Conservation (phyloP, 2,888 invertebrate genomes). For the Atrina japonica region DNA sequence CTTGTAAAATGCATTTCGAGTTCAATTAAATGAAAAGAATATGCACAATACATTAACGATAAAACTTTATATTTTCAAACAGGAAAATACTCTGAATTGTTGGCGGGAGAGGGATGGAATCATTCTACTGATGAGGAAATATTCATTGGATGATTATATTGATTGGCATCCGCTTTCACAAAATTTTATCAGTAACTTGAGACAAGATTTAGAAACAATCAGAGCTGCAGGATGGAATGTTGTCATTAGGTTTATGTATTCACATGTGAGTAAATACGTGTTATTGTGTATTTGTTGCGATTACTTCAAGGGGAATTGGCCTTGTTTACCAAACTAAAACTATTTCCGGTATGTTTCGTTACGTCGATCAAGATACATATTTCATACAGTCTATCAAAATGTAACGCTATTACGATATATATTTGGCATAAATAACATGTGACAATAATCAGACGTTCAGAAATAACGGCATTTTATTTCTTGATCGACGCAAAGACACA, state of each 20-base stretch:
- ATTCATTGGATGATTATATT: constrained; percentile 1
- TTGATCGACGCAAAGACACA: no score
- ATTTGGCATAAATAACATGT: not conserved
- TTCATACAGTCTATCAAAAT: not conserved
- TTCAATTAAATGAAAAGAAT: no score
- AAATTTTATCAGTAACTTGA: constrained; percentile 1
- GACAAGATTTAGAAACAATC: constrained; percentile 2
- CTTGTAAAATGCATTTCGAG: no score
- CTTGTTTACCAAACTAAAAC: no score
- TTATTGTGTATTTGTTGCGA: no score
- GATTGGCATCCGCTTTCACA: constrained; percentile 4
- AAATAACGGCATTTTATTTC: no score
- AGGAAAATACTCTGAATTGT: constrained; percentile 11
- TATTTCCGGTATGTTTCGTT: no score
- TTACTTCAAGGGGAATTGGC: no score
- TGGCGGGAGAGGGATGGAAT: constrained; percentile 1
- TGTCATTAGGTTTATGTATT: constrained; percentile 13
- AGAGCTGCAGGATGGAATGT: constrained; percentile 20
- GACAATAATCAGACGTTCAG: no score
- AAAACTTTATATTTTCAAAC: no score
- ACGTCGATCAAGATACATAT: no score
- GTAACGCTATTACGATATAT: not conserved
- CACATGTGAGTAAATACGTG: constrained; percentile 6
- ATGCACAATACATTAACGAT: no score
- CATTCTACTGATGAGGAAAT: constrained; percentile 9